Base-by-base conservation (phyloP, 2,113 vertebrate species). In the Chaenogobius annularis region DNA sequence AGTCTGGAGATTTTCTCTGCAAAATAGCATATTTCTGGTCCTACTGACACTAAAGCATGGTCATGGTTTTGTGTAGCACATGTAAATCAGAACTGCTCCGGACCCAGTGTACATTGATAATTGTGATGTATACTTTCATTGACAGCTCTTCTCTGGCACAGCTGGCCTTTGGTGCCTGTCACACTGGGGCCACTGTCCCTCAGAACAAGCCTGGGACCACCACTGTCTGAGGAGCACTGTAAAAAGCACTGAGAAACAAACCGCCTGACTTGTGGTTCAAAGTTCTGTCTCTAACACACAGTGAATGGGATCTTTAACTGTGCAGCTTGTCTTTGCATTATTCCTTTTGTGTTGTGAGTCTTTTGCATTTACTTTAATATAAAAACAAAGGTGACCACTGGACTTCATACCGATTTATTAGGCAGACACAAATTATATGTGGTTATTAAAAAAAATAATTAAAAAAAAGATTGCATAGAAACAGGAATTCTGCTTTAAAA, bases 171-270 rank as follows among this genome's bases (percentile, higher is more conserved):
- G 72, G 68, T 74, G 68, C 70, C 69, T 15, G 61, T 72, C 26
- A 40, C 79, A 92, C 88, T 88, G 80, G 73, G 70, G 12, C 72
- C 81, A 89, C 87, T 90, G 88, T 93, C 70, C 69, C 64, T 75
- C 70, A 80, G 78, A 82, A 79, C 78, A 74, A 77, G 52, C 20
- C 44, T 81, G 73, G 54, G 61, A 31, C 56, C 22, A 23, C 72
- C 26, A 54, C 73, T 73, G 69, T 69, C 66, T 72, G 69, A 43
- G 11, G 15, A 40, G 59, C 10, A 40, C 35, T 40, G 9, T n/a
- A 63, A 40, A 63, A 40, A 63, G 40, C 3, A 62, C 17, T 9
- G 48, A 19, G 48, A 37, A 61, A 58, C 55, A 56, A 56, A 52
- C 19, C 26, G 12, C 58, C 58, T 35, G 58, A 61, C 58, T 61